Evolutionary conservation across 2,888 invertebrate species (phyloP), one percentile per base, ranked within the genome.

Genomic region (Pedicia rivosa): DNA sequence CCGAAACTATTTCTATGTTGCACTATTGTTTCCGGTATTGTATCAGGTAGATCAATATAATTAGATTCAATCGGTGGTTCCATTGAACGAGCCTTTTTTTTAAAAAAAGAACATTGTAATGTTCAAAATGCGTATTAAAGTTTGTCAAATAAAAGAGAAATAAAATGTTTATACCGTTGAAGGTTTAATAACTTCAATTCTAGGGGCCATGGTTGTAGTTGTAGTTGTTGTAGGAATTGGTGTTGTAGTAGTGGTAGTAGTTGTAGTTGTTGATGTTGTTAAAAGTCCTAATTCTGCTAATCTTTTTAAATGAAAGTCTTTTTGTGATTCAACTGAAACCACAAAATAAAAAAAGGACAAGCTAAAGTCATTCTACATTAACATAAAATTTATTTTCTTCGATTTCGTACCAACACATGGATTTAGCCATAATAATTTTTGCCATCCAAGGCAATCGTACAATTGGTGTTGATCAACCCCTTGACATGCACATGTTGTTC

Each of bases 241-340:
- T 57, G 27, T 63, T 56, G 58, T 70, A 55, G 48, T 67, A 55
- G 63, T 68, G 54, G 62, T 69, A 48, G 59, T 56, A 1, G 57
- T 57, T 5, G 58, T 57, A 6, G 62, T 56, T 28, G 65, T 57
- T 7, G 64, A 62, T 12, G 66, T 66, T 17, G 62, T 62, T 27
- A 65, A 52, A 45, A 64, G 59, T 30, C 65, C 64, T 43, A 65
- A 51, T 52, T 67, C 67, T 19, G 67, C 64, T 40, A 64, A 57
- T 44, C 64, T 67, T 49, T 65, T 68, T 55, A 72, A 67, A 54
- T 88, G 87, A 57, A 80, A 87, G 61, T 87, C 84, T 56, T 83
- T 82, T 62, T 88, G 87, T 10, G 86, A 79, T 62, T 87, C 86
- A 53, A 86, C 87, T 87, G n/a, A n/a, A n/a, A n/a, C n/a, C n/a